These are phyloP conservation scores for Dugesia japonica DNA, from an alignment of 2,888 invertebrate genomes.

Conservation along the genomic window DNA sequence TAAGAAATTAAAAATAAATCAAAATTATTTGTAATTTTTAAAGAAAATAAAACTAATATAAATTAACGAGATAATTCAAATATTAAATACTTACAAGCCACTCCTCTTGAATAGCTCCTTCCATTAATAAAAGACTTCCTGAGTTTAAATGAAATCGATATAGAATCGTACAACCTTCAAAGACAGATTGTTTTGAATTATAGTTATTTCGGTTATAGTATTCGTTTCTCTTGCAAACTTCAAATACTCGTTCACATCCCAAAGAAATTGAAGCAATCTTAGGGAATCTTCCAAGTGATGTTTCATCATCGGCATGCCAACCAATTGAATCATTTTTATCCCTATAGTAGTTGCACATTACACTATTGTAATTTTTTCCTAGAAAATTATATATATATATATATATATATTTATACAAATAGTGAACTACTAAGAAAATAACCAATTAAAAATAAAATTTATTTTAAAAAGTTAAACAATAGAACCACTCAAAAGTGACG, in stretches of 20 bases:
- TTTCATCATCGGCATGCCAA: slow-evolving; percentile 50
- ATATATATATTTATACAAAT: no score
- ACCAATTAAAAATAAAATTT: no score
- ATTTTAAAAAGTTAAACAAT: no score
- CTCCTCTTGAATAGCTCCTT: slow-evolving; percentile 21
- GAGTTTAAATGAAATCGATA: not conserved
- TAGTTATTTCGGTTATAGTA: not conserved
- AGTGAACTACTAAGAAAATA: no score
- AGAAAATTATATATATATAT: not conserved
- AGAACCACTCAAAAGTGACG: no score
- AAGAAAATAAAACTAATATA: no score
- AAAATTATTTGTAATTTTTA: no score
- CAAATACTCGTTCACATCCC: slow-evolving; percentile 47
- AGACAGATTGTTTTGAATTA: not conserved
- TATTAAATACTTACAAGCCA: slow-evolving; percentile 24
- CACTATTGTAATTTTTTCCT: slow-evolving; percentile 46
- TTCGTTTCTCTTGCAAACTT: slow-evolving; percentile 38
- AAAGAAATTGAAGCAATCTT: slow-evolving; percentile 47
- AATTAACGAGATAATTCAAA: no score
- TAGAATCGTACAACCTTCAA: not conserved
- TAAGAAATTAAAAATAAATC: no score
- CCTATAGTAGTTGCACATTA: slow-evolving; percentile 49
- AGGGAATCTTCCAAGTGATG: slow-evolving; percentile 45
- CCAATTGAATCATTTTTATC: slow-evolving; percentile 49
- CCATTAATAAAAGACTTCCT: slow-evolving; percentile 14